These are phyloP conservation scores for Cliona cf. orientalis DNA, from an alignment of 37 sponge, comb jelly and placozoan species.

Conservation along the genomic window DNA sequence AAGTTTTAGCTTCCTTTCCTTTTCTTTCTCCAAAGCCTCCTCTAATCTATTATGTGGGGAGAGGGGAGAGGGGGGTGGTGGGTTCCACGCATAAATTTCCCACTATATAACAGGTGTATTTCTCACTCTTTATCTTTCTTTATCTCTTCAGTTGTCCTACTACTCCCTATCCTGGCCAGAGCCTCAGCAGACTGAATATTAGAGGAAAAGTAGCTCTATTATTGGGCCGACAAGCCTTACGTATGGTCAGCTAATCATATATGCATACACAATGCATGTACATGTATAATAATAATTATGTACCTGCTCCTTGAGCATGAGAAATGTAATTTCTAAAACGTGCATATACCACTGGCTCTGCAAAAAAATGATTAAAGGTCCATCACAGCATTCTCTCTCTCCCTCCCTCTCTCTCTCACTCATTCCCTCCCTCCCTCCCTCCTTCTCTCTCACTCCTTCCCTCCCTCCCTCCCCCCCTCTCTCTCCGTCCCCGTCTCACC, in stretches of 20 bases:
- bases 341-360: conserved; percentile 93
- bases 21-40: conserved; percentile 49
- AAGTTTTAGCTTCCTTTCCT: background rate
- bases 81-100: no score
- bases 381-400: background rate
- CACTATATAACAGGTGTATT: no score
- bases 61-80: background rate
- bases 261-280: no score
- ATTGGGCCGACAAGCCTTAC: no score
- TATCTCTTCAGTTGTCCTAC: conserved; percentile 40
- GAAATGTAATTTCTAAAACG: conserved; percentile 89
- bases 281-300: no score
- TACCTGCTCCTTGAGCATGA: conserved; percentile 87
- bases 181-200: conserved; percentile 3
- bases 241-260: no score
- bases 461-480: no score
- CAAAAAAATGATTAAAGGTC: background rate
- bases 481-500: conserved; percentile 30
- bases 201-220: no score
- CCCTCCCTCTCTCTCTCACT: no score
- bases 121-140: conserved; percentile 74
- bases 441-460: no score
- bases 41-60: conserved; percentile 35
- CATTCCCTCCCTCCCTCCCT: no score
- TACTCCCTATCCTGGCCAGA: conserved; percentile 60